Percentiles rank a stretch among this genome's conserved stretches.
Evolutionary conservation across 2,113 vertebrate genomes (phyloP).

Genomic region (Procavia capensis): DNA sequence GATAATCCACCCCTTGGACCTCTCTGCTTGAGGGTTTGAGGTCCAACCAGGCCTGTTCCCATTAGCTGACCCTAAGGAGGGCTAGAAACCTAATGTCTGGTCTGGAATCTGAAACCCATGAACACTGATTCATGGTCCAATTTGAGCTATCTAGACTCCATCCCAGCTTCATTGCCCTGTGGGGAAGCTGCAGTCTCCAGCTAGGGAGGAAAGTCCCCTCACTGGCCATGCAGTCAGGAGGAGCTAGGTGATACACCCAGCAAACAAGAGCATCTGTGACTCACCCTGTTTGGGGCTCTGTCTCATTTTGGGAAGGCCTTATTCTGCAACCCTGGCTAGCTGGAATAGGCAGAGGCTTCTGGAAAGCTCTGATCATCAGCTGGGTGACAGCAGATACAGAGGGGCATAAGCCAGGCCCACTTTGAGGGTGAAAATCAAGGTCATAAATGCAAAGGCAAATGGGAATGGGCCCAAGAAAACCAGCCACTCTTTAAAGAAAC

Average conservation of each 20-base stretch:
- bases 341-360: not conserved
- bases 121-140: slow-evolving; percentile 64
- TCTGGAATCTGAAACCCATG: slow-evolving; percentile 39
- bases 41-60: not conserved
- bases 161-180: not conserved
- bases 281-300: not conserved
- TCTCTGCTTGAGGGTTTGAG: not conserved
- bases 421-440: not conserved
- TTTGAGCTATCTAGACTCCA: slow-evolving; percentile 52
- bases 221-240: not conserved
- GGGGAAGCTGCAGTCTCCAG: not conserved
- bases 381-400: not conserved
- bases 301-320: not conserved
- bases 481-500: not conserved
- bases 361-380: not conserved
- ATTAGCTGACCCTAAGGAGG: not conserved
- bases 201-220: not conserved
- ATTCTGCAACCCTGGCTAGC: not conserved
- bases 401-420: not conserved
- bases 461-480: not conserved
- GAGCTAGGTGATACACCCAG: not conserved
- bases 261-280: too few relatives aligned
- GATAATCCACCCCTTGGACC: not conserved
- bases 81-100: not conserved
- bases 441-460: not conserved